Percentiles rank a stretch among this genome's conserved stretches.
Evolutionary conservation across 2,797 vertebrate species (phyloP).

Genomic region (Parauchenoglanis ngamensis): DNA sequence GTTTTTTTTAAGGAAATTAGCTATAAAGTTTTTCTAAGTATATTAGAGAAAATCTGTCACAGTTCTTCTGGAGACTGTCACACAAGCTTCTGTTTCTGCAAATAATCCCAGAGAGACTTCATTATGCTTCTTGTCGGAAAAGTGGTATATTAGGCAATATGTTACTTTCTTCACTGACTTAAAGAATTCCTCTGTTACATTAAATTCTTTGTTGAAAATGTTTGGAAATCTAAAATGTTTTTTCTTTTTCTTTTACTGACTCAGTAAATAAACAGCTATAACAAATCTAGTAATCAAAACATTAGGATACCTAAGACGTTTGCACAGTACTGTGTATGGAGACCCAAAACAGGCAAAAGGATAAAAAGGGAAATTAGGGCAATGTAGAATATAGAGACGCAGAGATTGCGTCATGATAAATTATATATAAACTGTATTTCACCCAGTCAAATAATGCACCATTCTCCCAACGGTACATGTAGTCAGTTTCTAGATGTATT

Average conservation of each 20-base stretch:
- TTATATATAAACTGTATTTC: not conserved
- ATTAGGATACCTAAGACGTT: no score
- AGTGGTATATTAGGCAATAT: not conserved
- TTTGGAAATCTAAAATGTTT: not conserved
- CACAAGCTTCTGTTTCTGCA: not conserved
- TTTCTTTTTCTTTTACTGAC: not conserved
- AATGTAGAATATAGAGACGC: not conserved
- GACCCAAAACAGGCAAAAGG: not conserved
- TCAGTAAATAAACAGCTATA: not conserved
- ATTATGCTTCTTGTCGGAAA: not conserved
- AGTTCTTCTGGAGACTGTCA: not conserved
- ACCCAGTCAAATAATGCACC: not conserved
- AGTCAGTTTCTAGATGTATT: not conserved
- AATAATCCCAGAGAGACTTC: not conserved
- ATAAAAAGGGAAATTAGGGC: not conserved
- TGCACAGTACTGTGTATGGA: not conserved
- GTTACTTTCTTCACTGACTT: constrained; percentile 1
- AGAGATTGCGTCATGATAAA: not conserved
- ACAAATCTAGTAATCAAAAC: not conserved
- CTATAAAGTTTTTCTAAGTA: not conserved
- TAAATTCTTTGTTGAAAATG: not conserved
- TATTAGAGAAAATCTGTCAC: not conserved
- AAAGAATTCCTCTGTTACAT: not conserved
- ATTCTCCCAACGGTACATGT: not conserved
- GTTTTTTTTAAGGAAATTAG: not conserved